Base-by-base conservation (phyloP, 2,888 invertebrate genomes). In the Leucania comma region DNA sequence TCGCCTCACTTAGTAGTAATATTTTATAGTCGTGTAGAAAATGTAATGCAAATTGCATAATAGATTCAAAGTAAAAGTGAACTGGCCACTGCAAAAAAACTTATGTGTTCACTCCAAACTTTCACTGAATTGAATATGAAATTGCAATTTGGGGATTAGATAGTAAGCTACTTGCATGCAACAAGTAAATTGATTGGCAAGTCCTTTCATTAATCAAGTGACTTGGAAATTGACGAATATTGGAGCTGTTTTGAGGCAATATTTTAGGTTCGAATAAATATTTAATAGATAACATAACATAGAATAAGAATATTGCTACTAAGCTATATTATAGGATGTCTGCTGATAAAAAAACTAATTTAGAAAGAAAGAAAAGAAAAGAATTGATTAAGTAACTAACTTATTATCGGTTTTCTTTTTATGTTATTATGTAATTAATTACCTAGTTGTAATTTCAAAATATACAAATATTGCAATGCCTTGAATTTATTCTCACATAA, bases 61-160 rank as follows among this genome's bases (percentile, higher is more conserved):
- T 69, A 35, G n/a, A 62, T 66, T 26, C 20, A 56, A 72, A 84
- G 82, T 84, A 81, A 82, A 84, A 75, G 84, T 79, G 38, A 66
- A 77, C 20, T 58, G 51, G 59, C 9, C 10, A 56, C 14, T 42
- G 35, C n/a, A 78, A 71, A 74, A 73, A 42, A 50, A 75, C 48
- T n/a, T 59, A 62, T 29, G 24, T 64, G 62, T 51, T 60, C 24
- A 78, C 10, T 68, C 53, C 46, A 54, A 61, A 82, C 84, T 83
- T 82, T 84, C 84, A 81, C 82, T 75, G 54, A 57, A 71, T 65
- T 70, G 26, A 63, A 70, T 48, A 53, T 35, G 38, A 50, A 48
- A 60, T 50, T 68, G 29, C 32, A 46, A 57, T 62, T 68, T 67
- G 32, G 12, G 64, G 53, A 58, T 50, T 65, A 57, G 42, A 32